Percentiles rank a stretch among this genome's conserved stretches.
Conservation (phyloP, 2,113 vertebrate species). For the Oenanthe melanoleuca region DNA sequence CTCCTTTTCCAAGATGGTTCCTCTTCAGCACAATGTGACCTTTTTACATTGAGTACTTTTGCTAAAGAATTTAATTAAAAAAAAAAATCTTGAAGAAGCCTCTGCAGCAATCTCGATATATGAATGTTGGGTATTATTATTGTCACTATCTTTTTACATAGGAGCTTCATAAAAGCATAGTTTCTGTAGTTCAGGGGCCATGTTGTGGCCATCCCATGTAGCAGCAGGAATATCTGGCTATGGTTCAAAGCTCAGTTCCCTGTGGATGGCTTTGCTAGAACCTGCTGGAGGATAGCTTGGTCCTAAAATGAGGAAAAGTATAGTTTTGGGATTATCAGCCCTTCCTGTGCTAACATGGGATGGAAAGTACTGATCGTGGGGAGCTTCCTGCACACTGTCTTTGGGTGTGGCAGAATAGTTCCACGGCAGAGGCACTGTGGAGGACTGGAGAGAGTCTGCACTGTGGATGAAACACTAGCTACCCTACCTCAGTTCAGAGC, state of each 20-base stretch:
- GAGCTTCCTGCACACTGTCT: background rate
- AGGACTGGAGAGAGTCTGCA: background rate
- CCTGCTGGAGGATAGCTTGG: background rate
- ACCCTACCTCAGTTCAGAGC: background rate
- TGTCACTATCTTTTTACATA: background rate
- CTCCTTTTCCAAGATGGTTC: background rate
- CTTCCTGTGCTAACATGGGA: background rate
- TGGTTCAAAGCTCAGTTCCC: background rate
- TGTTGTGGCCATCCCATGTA: rapidly evolving
- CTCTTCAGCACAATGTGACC: background rate
- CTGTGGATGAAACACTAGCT: background rate
- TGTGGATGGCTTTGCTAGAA: background rate
- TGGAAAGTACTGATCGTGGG: background rate
- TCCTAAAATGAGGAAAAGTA: background rate
- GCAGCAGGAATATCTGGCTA: rapidly evolving
- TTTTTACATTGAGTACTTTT: background rate
- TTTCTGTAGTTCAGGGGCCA: background rate
- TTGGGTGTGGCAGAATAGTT: background rate
- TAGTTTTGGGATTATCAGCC: background rate
- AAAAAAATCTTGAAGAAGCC: background rate
- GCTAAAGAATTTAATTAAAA: background rate
- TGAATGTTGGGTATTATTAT: background rate
- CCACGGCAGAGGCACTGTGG: rapidly evolving
- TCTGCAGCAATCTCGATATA: background rate
- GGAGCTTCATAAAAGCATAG: background rate